Evolutionary conservation across 2,113 vertebrate species (phyloP).

Genomic region (Bubo blakistoni): DNA sequence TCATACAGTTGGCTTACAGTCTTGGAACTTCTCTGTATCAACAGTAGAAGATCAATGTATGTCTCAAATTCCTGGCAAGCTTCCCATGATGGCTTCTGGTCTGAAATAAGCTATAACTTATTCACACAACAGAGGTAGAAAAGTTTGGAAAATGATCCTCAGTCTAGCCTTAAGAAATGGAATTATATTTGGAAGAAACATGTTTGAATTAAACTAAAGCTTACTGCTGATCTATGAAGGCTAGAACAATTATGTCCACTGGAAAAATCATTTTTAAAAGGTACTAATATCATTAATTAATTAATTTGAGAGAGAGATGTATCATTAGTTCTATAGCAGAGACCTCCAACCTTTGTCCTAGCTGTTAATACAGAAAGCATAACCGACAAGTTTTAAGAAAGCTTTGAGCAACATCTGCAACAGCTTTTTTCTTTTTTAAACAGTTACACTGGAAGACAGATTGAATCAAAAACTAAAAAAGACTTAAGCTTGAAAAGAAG

Average conservation of each 20-base stretch:
- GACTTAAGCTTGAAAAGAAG: background rate
- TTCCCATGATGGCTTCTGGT: background rate
- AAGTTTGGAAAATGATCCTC: background rate
- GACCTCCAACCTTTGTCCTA: background rate
- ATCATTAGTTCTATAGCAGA: background rate
- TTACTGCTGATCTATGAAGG: background rate
- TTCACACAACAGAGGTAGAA: background rate
- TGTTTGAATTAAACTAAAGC: background rate
- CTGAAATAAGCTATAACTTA: background rate
- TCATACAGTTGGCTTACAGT: background rate
- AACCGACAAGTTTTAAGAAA: background rate
- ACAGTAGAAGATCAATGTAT: rapidly evolving
- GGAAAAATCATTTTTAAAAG: background rate
- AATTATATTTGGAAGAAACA: background rate
- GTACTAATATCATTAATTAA: background rate
- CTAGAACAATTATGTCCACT: background rate
- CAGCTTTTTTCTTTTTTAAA: background rate
- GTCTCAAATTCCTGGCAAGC: background rate
- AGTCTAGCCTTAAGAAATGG: background rate
- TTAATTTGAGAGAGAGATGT: background rate
- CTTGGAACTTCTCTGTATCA: background rate
- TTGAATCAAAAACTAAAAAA: background rate
- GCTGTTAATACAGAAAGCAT: background rate
- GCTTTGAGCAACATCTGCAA: background rate
- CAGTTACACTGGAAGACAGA: background rate